Base-by-base conservation (phyloP, 37 sponge, comb jelly and placozoan species). In the Theonella swinhoei region DNA sequence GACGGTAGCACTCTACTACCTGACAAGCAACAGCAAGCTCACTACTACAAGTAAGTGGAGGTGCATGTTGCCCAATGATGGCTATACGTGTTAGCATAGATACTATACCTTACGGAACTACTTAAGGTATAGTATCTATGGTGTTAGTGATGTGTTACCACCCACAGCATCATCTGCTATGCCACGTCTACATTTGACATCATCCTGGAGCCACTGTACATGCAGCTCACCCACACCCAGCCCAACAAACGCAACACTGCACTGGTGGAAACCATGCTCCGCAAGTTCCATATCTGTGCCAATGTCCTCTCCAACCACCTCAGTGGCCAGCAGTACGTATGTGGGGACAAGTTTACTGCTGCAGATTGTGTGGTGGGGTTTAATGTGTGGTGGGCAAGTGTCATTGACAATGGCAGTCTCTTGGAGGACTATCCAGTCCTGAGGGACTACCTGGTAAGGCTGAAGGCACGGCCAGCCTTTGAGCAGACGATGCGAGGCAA, bases 221-320 rank as follows among this genome's bases (percentile, higher is more conserved):
- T 90, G 90, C 90, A 90, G 59, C 70, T 90, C 31, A 90, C 90
- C 2, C 90, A 90, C 77, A 90, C 85, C 2, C 85, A 85, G 68
- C 85, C 80, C 61, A 80, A 90, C 24, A 62, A 90, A 32, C 80
- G 90, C 20, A 82, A 90, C 80, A 72, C 79, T 0, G 66, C 70
- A 7, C 85, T 80, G 29, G 90, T 90, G 22, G 80, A 84, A 36
- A 77, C 79, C 40, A 79, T 76, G 75, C 43, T 59, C 75, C 63
- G 83, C 7, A 87, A 91, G 70, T 91, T 91, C 72, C 38, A 70
- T 66, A 79, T 86, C 72, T 75, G 70, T 75, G 83, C 83, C 41
- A 85, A 74, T 41, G 42, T 79, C 69, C 80, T 90, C 59, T 90
- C 90, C 23, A 71, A 32, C 28, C 76, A 72, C 22, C 80, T 90